phyloP scores from a whole-genome alignment of 2,888 invertebrate genomes.

The Tupiocoris notatus region DNA sequence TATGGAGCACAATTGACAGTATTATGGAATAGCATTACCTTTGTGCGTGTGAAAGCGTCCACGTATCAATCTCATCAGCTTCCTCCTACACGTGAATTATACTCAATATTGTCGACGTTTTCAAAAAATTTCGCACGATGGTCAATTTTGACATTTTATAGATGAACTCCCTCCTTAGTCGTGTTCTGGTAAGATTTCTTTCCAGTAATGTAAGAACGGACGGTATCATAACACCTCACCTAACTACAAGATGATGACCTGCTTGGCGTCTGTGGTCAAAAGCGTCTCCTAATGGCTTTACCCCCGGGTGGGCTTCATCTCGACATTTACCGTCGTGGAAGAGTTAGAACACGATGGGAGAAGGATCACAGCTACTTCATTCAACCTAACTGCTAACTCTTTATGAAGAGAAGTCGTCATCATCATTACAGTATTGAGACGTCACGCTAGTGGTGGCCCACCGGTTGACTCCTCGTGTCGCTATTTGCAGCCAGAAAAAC shows the following conservation, averaged over 20 bases:
- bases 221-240: constrained; percentile 20
- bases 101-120: too few relatives aligned
- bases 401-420: constrained; percentile 36
- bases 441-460: constrained; percentile 22
- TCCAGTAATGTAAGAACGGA: neutral
- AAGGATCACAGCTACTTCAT: constrained; percentile 36
- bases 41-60: too few relatives aligned
- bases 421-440: constrained; percentile 18
- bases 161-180: too few relatives aligned
- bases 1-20: too few relatives aligned
- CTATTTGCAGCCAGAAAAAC: too few relatives aligned
- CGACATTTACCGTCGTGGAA: neutral
- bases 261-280: constrained; percentile 10
- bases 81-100: too few relatives aligned
- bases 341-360: constrained; percentile 18
- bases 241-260: constrained; percentile 34
- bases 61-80: too few relatives aligned
- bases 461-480: neutral
- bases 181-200: too few relatives aligned
- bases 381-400: constrained; percentile 33
- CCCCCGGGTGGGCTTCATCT: constrained; percentile 1
- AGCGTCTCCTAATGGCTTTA: constrained; percentile 1
- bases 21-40: too few relatives aligned
- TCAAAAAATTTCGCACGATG: too few relatives aligned
- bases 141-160: too few relatives aligned